Evolutionary conservation across 2,797 vertebrate species (phyloP), one percentile per base, ranked within the genome.

Genomic region (Amniataba percoides): DNA sequence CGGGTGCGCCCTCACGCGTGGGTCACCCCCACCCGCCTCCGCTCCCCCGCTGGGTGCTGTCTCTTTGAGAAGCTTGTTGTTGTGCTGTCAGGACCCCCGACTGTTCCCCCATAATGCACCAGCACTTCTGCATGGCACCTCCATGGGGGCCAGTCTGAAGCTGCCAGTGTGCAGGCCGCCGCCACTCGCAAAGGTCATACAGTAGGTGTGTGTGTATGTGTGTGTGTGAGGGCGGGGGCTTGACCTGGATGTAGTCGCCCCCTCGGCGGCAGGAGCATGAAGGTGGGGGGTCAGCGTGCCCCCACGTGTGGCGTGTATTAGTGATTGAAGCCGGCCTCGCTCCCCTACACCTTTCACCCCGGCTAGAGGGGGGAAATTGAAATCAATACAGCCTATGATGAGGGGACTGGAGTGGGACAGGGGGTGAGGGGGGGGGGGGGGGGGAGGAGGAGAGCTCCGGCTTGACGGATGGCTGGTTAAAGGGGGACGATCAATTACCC

Each of bases 371-470:
- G 87, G 86, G 85, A 77, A 87, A 89, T 91, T 92, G 88, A 93
- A 93, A 94, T 93, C 93, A 89, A 94, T 93, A 92, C 66, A 36
- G 79, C 61, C 83, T 88, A 91, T 92, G 91, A 93, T 92, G 89
- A 93, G 91, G 86, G 18, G 78, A 75, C 83, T 65, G 80, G 80
- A 83, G 74, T 78, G 71, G 83, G 87, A 77, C 67, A 68, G 55
- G 74, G 74, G 73, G 25, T n/a, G 67, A 76, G 51, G 42, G 48
- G 23, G 3, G 39, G 10, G 27, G 34, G 31, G 11, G 27, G 36
- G 11, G 21, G 51, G 45, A 10, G 18, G 48, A 40, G 18, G 13
- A 61, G 74, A 11, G 61, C 21, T 45, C 51, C 7, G 51, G 58
- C 65, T 89, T 94, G 91, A 92, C 39, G 85, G 87, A 91, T 93